Percentiles rank a stretch among this genome's conserved stretches.
These are phyloP conservation scores for Sander lucioperca DNA, from an alignment of 2,113 vertebrate species.

Conservation along the genomic window DNA sequence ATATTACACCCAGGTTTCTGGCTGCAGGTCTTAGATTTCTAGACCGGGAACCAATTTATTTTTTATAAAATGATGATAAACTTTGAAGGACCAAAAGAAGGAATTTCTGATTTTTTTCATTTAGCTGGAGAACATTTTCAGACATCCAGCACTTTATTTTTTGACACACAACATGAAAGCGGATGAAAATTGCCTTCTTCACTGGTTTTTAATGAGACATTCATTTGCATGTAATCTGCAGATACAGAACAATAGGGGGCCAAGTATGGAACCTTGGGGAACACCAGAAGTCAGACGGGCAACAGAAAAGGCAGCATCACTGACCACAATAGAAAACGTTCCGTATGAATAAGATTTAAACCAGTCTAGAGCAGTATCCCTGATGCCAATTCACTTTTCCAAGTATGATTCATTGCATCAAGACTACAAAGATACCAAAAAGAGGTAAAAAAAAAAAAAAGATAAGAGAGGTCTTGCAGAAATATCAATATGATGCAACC, in stretches of 20 bases:
- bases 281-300: background rate
- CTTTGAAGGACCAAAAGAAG: background rate
- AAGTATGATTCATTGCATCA: background rate
- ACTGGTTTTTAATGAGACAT: background rate
- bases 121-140: background rate
- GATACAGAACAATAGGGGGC: background rate
- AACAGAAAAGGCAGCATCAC: background rate
- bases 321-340: background rate
- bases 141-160: background rate
- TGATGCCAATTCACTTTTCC: too few relatives aligned
- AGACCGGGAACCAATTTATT: background rate
- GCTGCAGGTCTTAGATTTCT: background rate
- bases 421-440: background rate
- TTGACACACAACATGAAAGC: background rate
- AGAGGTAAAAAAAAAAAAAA: background rate
- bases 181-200: background rate
- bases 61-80: background rate
- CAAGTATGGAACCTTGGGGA: background rate
- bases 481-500: background rate
- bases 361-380: too few relatives aligned
- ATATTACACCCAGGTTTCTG: background rate
- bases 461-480: background rate
- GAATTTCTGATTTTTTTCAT: background rate
- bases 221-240: background rate
- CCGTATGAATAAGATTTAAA: background rate